Percentiles rank a stretch among this genome's conserved stretches.
phyloP scores from a whole-genome alignment of 2,113 vertebrate species.

The Phrynosoma blainvillii region DNA sequence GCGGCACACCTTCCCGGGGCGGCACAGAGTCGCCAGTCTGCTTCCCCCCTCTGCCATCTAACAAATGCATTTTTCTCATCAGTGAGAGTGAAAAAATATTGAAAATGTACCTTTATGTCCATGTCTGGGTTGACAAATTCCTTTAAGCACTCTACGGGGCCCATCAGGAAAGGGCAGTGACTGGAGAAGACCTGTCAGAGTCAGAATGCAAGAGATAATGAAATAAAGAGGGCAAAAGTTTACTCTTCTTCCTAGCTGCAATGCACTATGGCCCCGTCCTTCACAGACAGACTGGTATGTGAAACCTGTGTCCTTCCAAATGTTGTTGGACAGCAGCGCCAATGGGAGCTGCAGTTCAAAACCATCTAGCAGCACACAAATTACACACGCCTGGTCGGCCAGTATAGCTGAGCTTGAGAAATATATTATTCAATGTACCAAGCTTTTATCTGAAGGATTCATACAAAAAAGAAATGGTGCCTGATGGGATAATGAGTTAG shows the following conservation, averaged over 20 bases:
- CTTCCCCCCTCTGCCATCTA: too few relatives aligned
- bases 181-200: slow-evolving; percentile 81
- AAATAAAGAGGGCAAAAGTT: background rate
- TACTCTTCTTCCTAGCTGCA: background rate
- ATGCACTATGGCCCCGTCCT: too few relatives aligned
- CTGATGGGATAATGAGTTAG: background rate
- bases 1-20: too few relatives aligned
- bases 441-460: background rate
- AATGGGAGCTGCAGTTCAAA: background rate
- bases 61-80: background rate
- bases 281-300: background rate
- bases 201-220: background rate
- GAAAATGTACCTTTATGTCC: slow-evolving; percentile 86
- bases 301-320: background rate
- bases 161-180: slow-evolving; percentile 88
- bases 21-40: too few relatives aligned
- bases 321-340: background rate
- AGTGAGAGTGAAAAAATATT: background rate
- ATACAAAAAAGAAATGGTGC: background rate
- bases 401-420: background rate
- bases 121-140: slow-evolving; percentile 82
- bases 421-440: background rate
- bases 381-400: background rate
- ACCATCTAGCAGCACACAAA: background rate
- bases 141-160: slow-evolving; percentile 82